Evolutionary conservation across 2,797 vertebrate genomes (phyloP).

Genomic region (Podarcis siculus): DNA sequence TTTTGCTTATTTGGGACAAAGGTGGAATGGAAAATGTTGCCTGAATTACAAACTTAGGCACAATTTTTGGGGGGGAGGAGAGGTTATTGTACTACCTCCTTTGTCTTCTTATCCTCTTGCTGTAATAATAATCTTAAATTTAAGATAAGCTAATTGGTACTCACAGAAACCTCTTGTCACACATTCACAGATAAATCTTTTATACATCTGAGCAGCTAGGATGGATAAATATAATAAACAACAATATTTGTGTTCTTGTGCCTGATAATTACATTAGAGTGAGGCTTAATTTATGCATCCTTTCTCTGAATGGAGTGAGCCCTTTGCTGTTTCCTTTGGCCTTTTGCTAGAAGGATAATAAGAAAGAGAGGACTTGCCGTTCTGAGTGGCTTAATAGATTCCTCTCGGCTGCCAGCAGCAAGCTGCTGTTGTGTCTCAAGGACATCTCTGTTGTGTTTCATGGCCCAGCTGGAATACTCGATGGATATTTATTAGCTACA

Average conservation of each 20-base stretch:
- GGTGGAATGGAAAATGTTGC: background rate
- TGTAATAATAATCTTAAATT: background rate
- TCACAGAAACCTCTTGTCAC: background rate
- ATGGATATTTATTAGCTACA: conserved; percentile 62
- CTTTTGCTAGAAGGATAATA: background rate
- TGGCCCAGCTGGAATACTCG: conserved; percentile 33
- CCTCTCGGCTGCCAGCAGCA: conserved; percentile 32
- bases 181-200: background rate
- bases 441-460: conserved; percentile 32
- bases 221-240: too few relatives aligned
- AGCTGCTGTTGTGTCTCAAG: conserved; percentile 38
- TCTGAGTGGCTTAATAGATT: background rate
- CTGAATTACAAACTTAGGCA: background rate
- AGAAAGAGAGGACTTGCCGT: background rate
- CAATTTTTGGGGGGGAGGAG: background rate
- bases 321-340: background rate
- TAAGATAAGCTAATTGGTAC: background rate
- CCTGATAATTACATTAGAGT: background rate
- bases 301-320: accelerated
- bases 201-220: background rate
- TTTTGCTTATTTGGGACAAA: background rate
- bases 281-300: background rate
- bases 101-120: background rate
- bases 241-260: background rate
- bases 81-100: background rate